Base-by-base conservation (phyloP, 2,797 vertebrate species). In the Rhinogobio ventralis region DNA sequence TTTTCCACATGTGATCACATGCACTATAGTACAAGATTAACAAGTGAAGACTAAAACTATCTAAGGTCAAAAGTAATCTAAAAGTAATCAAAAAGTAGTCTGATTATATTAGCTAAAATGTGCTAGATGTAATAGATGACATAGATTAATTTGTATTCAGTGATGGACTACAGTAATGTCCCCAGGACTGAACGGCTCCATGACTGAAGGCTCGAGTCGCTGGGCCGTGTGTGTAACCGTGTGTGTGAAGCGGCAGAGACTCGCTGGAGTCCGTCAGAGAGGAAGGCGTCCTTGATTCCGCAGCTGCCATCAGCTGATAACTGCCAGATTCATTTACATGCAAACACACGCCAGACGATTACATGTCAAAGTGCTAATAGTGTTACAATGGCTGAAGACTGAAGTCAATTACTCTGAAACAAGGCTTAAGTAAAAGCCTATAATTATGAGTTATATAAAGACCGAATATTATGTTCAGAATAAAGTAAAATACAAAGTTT, bases 221-320 rank as follows among this genome's bases (percentile, higher is more conserved):
- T 36, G 6, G 36, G 36, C 36, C 6, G 49, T 51, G 49, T 51
- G 49, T 51, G 17, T 7, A 2, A 11, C 6, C 9, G 23, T 51
- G 66, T 39, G 79, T 62, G 42, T 69, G 39, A 23, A 49, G 30
- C 28, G 46, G 45, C 55, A 45, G 71, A 46, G 62, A 67, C 80
- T 85, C 86, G 88, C 92, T 91, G 86, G 25, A 81, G 90, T 89
- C 87, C 76, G 81, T 75, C 87, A 72, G 84, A 66, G 82, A 87
- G 88, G 91, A 90, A 90, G 88, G 91, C 82, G 92, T 86, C 93
- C 92, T 93, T 93, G 91, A 91, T 90, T 90, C 91, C 87, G 84
- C 36, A 80, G 90, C 89, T 88, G 90, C 87, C 83, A 33, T 68
- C 71, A 66, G 57, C 78, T 88, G 90, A 89, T 90, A 86, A 89